phyloP scores from a whole-genome alignment of 2,888 invertebrate genomes.

The Amiota communis region DNA sequence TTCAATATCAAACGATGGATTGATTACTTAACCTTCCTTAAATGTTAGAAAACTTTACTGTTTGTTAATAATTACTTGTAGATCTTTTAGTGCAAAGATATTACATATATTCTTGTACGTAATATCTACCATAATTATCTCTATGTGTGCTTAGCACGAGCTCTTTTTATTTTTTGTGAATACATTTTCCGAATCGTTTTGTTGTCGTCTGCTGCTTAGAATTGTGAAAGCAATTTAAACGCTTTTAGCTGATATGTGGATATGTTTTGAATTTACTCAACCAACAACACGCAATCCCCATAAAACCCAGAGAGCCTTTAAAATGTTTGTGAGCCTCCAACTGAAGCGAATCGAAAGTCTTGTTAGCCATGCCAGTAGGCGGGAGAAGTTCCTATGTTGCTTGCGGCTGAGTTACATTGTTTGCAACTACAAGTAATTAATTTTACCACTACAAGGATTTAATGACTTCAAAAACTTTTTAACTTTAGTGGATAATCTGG shows the following conservation, averaged over 20 bases:
- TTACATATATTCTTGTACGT: too few relatives aligned
- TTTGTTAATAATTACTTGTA: too few relatives aligned
- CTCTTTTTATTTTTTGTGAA: not conserved
- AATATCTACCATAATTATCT: too few relatives aligned
- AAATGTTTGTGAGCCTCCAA: not conserved
- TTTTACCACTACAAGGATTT: slow-evolving; percentile 74
- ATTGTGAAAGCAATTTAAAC: slow-evolving; percentile 5
- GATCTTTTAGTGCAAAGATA: too few relatives aligned
- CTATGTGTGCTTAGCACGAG: too few relatives aligned
- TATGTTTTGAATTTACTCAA: slow-evolving; percentile 12
- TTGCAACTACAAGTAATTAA: slow-evolving; percentile 73
- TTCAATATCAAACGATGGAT: too few relatives aligned
- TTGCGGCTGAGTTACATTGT: slow-evolving; percentile 71
- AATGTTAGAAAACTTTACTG: too few relatives aligned
- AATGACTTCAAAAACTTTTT: slow-evolving; percentile 72
- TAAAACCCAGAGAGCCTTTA: slow-evolving; percentile 16
- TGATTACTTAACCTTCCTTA: too few relatives aligned
- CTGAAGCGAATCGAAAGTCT: slow-evolving; percentile 1
- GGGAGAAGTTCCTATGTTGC: slow-evolving; percentile 50
- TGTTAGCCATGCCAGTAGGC: not conserved
- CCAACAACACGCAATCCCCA: slow-evolving; percentile 13
- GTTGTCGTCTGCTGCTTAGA: not conserved
- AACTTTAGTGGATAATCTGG: slow-evolving; percentile 68
- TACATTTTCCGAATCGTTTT: too few relatives aligned
- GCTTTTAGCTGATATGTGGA: slow-evolving; percentile 18